A percentile compares a stretch with the other conserved stretches of the same genome.
phyloP scores from a whole-genome alignment of 1,140 invertebrate genomes.

The Megalonaias nervosa region DNA sequence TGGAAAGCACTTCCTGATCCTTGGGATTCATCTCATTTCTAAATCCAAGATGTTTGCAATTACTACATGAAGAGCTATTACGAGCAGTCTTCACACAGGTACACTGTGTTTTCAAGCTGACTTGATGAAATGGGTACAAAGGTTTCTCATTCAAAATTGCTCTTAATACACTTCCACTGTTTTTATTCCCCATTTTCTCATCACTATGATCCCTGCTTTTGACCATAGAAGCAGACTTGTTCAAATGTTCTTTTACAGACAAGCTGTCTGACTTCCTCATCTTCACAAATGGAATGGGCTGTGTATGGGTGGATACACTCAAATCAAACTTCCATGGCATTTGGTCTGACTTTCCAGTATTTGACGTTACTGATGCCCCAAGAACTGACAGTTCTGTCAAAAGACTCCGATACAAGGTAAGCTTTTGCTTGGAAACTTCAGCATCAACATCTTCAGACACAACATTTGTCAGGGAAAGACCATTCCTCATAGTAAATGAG shows the following conservation, averaged over 20 bases:
- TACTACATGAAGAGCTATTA: neutral
- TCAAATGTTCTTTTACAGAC: neutral
- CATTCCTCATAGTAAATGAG: neutral
- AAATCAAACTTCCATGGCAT: constrained; percentile 6
- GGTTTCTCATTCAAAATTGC: constrained; percentile 1
- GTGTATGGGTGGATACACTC: neutral
- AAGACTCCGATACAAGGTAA: constrained; percentile 55
- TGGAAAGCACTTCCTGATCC: constrained; percentile 39
- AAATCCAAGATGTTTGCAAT: neutral
- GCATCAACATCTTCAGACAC: constrained; percentile 58
- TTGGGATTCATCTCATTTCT: constrained; percentile 3
- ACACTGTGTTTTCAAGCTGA: neutral
- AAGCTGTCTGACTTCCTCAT: neutral
- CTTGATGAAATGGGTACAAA: neutral
- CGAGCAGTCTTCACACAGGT: neutral
- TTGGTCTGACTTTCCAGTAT: constrained; percentile 12
- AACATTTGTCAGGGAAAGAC: constrained; percentile 42
- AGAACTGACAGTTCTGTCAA: constrained; percentile 46
- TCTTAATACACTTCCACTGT: neutral
- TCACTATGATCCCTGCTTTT: neutral
- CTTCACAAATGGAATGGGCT: constrained; percentile 3
- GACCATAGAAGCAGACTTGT: neutral
- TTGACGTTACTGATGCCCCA: constrained; percentile 21
- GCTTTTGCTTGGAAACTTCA: constrained; percentile 52
- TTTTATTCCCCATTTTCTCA: neutral